phyloP scores from a whole-genome alignment of 1,140 invertebrate species.

The Drosophila repletoides region DNA sequence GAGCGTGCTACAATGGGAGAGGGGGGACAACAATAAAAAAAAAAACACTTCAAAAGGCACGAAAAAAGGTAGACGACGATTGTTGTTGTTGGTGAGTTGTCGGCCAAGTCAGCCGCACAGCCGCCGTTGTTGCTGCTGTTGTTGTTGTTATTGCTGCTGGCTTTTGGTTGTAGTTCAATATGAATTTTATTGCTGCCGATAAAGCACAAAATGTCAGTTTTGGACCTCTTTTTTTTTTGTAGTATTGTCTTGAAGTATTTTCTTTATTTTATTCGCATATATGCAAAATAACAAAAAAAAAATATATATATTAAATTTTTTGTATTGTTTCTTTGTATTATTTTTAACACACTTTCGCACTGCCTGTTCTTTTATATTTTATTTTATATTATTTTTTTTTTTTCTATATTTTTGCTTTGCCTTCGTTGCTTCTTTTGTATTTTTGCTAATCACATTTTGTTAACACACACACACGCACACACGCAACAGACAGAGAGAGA shows the following conservation, averaged over 20 bases:
- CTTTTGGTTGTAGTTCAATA: constrained; percentile 71
- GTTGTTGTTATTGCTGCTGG: constrained; percentile 22
- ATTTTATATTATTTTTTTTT: constrained; percentile 38
- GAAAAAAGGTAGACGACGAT: constrained; percentile 62
- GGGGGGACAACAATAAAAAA: constrained; percentile 33
- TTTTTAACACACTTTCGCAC: constrained; percentile 53
- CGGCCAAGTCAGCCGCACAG: constrained; percentile 66
- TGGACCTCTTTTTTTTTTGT: constrained; percentile 62
- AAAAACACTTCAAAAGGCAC: constrained; percentile 62
- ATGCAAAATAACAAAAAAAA: constrained; percentile 7
- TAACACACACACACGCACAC: constrained; percentile 59
- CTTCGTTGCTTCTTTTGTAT: constrained; percentile 74
- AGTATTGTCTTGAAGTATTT: constrained; percentile 50
- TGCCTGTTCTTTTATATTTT: constrained; percentile 44
- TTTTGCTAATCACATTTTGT: constrained; percentile 81
- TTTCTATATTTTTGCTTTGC: constrained; percentile 38
- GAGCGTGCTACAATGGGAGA: too few species aligned
- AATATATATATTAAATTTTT: constrained; percentile 11
- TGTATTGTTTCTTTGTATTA: constrained; percentile 27
- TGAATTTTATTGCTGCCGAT: constrained; percentile 70
- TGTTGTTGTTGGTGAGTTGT: constrained; percentile 45
- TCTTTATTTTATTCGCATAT: constrained; percentile 50
- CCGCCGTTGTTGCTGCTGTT: constrained; percentile 28
- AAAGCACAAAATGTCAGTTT: constrained; percentile 68
- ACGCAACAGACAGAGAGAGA: constrained; percentile 6